Percentiles rank a stretch among this genome's conserved stretches.
Conservation (phyloP, 2,797 vertebrate species). For the Acipenser oxyrinchus region DNA sequence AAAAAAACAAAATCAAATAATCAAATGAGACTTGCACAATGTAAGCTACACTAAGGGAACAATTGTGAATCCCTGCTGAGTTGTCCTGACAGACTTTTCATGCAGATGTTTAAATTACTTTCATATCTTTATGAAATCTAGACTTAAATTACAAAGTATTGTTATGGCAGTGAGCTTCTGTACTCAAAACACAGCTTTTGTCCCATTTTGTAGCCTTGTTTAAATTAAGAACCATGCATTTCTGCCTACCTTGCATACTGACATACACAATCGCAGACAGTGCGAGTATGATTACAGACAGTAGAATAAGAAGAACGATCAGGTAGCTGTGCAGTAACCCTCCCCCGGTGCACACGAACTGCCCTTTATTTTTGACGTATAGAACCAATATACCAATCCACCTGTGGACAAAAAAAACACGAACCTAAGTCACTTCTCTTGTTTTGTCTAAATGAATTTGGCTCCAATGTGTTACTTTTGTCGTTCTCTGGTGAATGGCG, state of each 20-base stretch:
- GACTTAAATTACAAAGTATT: neutral
- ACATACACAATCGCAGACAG: slow-evolving; percentile 72
- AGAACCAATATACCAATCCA: slow-evolving; percentile 78
- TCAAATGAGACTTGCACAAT: too few species aligned
- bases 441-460: neutral
- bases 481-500: neutral
- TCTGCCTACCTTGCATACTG: slow-evolving; percentile 80
- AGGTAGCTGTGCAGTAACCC: slow-evolving; percentile 74
- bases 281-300: slow-evolving; percentile 69
- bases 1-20: neutral
- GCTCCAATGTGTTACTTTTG: neutral
- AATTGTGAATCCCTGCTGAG: too few species aligned
- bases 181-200: neutral
- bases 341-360: slow-evolving; percentile 69
- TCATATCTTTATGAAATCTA: neutral
- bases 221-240: too few species aligned
- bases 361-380: slow-evolving; percentile 66
- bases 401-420: slow-evolving; percentile 46
- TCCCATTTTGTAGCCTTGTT: too few species aligned
- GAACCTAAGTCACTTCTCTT: neutral
- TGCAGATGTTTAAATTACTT: neutral
- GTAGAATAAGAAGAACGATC: slow-evolving; percentile 71
- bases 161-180: neutral
- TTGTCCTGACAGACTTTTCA: too few species aligned
- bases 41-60: too few species aligned